Percentiles rank a stretch among this genome's conserved stretches.
These are phyloP conservation scores for Passerina amoena DNA, from an alignment of 2,113 vertebrate species.

Conservation along the genomic window DNA sequence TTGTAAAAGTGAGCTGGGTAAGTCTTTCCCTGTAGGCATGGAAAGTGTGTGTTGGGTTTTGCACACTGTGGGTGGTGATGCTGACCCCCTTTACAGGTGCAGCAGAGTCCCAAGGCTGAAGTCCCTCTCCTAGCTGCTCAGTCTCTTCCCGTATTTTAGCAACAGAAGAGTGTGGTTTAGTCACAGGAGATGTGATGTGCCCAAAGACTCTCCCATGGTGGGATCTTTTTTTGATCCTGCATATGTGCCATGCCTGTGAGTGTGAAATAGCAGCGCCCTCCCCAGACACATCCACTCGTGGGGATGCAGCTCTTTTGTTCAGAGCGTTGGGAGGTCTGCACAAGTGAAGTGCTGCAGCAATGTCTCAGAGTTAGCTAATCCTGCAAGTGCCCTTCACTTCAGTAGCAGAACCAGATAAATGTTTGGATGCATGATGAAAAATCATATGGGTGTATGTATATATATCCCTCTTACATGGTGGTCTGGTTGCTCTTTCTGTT, in stretches of 20 bases:
- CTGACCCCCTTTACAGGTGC: accelerated
- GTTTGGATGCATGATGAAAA: neutral
- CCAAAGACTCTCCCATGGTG: neutral
- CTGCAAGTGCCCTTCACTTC: neutral
- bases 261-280: neutral
- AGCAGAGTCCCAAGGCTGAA: neutral
- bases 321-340: neutral
- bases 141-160: neutral
- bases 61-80: neutral
- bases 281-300: neutral
- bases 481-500: neutral
- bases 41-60: neutral
- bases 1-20: accelerated
- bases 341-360: neutral
- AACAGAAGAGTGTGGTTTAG: neutral
- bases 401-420: neutral
- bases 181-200: neutral
- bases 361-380: neutral
- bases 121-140: accelerated
- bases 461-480: neutral
- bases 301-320: neutral
- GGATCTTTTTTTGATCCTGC: neutral
- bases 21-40: neutral
- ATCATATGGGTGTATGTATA: too few relatives aligned
- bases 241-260: accelerated